These are phyloP conservation scores for Hylyphantes graminicola DNA, from an alignment of 1,140 invertebrate species.

Conservation along the genomic window DNA sequence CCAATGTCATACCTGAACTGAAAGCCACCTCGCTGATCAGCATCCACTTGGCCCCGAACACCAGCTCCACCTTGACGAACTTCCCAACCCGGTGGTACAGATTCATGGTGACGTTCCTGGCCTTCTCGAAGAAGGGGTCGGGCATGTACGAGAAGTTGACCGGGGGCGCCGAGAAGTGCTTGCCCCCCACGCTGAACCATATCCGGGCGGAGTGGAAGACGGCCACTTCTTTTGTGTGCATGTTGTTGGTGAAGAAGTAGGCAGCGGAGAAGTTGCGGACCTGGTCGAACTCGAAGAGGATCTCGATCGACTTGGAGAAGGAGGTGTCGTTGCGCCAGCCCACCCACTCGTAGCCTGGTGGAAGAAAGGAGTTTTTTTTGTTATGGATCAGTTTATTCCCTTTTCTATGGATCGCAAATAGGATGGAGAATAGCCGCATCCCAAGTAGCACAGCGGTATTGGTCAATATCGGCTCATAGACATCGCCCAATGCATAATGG, in stretches of 20 bases:
- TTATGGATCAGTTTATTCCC: no score
- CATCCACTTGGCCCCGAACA: slow-evolving; percentile 87
- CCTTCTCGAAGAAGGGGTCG: slow-evolving; percentile 84
- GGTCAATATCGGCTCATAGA: no score
- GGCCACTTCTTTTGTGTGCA: slow-evolving; percentile 75
- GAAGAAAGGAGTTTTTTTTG: background rate
- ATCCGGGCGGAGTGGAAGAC: slow-evolving; percentile 83
- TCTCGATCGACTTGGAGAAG: slow-evolving; percentile 68
- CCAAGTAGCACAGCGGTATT: no score
- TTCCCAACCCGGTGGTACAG: slow-evolving; percentile 84
- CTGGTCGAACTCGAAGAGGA: slow-evolving; percentile 88
- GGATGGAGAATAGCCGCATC: no score
- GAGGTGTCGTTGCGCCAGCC: slow-evolving; percentile 86
- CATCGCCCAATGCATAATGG: no score
- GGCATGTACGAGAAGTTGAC: slow-evolving; percentile 77
- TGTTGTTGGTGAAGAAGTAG: slow-evolving; percentile 82
- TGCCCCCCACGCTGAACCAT: slow-evolving; percentile 82
- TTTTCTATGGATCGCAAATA: no score
- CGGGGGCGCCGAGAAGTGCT: slow-evolving; percentile 71
- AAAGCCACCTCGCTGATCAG: slow-evolving; percentile 89
- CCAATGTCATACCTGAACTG: slow-evolving; percentile 80
- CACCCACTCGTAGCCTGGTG: slow-evolving; percentile 84
- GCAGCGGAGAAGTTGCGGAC: slow-evolving; percentile 90
- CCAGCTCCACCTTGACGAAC: slow-evolving; percentile 83
- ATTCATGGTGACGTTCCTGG: slow-evolving; percentile 84